Percentiles rank a stretch among this genome's conserved stretches.
Evolutionary conservation across 2,113 vertebrate genomes (phyloP).

Genomic region (Macrotus californicus): DNA sequence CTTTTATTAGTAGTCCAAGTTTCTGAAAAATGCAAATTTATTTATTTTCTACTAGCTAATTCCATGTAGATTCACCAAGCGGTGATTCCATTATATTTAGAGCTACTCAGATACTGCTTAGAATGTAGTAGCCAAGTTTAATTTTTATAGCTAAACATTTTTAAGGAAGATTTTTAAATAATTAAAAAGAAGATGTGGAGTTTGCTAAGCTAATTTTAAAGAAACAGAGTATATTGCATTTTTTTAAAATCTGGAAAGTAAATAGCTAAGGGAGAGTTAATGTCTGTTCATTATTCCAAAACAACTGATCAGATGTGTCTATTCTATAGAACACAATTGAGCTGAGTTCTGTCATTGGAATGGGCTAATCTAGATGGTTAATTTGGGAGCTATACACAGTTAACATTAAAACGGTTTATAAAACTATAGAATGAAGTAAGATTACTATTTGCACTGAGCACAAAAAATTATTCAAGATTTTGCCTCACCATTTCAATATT

Average conservation of each 20-base stretch:
- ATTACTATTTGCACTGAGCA: not conserved
- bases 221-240: not conserved
- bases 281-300: not conserved
- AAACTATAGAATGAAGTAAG: not conserved
- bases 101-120: not conserved
- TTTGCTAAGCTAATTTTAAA: not conserved
- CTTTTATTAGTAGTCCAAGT: not conserved
- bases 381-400: not conserved
- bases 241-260: not conserved
- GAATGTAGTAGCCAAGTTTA: not conserved
- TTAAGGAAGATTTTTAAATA: conserved; percentile 9
- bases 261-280: not conserved
- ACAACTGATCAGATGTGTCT: not conserved
- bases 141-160: not conserved
- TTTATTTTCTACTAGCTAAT: not conserved
- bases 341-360: not conserved
- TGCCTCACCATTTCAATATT: not conserved
- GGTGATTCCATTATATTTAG: not conserved
- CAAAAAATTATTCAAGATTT: not conserved
- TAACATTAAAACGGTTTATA: not conserved
- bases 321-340: not conserved
- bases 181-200: not conserved
- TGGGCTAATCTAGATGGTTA: not conserved
- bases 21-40: not conserved
- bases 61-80: not conserved